phyloP scores from a whole-genome alignment of 2,797 vertebrate species.

The Coregonus suidteri region DNA sequence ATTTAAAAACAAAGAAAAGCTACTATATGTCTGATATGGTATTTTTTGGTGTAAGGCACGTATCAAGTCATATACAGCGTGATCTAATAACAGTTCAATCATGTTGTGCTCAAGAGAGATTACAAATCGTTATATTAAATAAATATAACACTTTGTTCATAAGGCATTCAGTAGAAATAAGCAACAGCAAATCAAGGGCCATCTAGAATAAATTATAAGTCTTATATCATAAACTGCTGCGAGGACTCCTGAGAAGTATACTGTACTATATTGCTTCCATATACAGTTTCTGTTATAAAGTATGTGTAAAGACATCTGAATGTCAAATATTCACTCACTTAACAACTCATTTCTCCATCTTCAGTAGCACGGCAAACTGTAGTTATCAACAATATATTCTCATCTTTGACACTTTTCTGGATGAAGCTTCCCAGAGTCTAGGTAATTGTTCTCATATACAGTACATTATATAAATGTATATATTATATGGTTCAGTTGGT shows the following conservation, averaged over 20 bases:
- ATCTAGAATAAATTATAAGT: neutral
- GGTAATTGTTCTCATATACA: neutral
- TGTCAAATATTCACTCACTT: neutral
- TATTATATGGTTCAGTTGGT: neutral
- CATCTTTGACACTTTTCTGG: neutral
- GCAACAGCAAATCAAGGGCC: constrained; percentile 1
- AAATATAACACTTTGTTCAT: neutral
- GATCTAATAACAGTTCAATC: neutral
- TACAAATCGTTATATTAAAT: neutral
- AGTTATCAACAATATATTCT: neutral
- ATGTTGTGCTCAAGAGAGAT: neutral
- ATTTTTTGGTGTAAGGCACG: neutral
- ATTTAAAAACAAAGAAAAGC: constrained; percentile 1
- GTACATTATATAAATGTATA: neutral
- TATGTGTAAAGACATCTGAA: constrained; percentile 36
- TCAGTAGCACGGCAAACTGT: neutral
- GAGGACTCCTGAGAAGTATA: constrained; percentile 41
- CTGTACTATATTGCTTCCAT: constrained; percentile 20
- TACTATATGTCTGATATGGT: neutral
- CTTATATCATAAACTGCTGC: constrained; percentile 7
- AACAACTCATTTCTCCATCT: constrained; percentile 2
- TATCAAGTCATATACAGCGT: neutral
- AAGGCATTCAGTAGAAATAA: neutral
- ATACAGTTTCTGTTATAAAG: constrained; percentile 32
- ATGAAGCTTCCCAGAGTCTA: neutral